Evolutionary conservation across 2,113 vertebrate species (phyloP).

Genomic region (Australoheros scitulus): DNA sequence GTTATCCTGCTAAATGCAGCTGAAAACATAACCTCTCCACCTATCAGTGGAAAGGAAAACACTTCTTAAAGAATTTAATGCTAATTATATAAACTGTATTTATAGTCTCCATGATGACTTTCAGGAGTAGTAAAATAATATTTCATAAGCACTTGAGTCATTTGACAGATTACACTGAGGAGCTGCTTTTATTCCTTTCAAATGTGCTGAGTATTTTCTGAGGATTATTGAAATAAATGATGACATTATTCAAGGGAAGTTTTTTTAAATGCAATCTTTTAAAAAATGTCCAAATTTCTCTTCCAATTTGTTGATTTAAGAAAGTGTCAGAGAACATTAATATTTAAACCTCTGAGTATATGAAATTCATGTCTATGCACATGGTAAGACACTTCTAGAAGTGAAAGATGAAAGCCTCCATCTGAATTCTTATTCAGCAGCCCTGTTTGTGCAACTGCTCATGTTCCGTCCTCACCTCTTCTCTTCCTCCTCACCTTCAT

Average conservation of each 20-base stretch:
- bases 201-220: no score
- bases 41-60: not conserved
- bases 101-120: not conserved
- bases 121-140: not conserved
- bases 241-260: no score
- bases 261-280: not conserved
- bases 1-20: no score
- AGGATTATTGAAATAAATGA: no score
- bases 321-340: not conserved
- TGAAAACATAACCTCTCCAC: no score
- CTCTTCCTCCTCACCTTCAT: constrained; percentile 57
- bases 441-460: not conserved
- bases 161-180: no score
- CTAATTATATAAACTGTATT: not conserved
- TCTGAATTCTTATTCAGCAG: not conserved
- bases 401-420: not conserved
- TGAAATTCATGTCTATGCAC: not conserved
- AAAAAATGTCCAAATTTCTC: not conserved
- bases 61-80: not conserved
- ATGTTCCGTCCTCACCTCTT: constrained; percentile 30
- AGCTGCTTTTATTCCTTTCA: no score
- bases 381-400: no score
- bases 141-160: no score
- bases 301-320: not conserved
- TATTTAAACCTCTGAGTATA: not conserved